Percentiles rank a stretch among this genome's conserved stretches.
Conservation (phyloP, 2,113 vertebrate species). For the Equus quagga region DNA sequence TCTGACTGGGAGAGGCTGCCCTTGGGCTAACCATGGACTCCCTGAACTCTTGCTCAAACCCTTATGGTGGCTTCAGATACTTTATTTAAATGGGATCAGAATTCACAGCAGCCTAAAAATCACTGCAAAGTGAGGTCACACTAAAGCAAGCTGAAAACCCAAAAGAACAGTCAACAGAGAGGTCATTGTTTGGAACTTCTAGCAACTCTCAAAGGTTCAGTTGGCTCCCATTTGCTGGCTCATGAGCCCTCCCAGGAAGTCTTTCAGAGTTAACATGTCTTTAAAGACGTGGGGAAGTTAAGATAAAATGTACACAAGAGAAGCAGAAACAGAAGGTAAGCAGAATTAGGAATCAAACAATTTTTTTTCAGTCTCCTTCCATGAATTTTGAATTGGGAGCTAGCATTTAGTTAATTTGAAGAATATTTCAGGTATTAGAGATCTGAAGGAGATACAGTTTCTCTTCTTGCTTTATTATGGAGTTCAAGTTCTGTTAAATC, state of each 20-base stretch:
- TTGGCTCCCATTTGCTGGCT: neutral
- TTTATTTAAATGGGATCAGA: neutral
- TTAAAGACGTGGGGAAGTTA: conserved; percentile 47
- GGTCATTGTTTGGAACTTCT: neutral
- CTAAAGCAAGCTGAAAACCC: conserved; percentile 6
- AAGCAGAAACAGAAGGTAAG: neutral
- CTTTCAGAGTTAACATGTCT: neutral
- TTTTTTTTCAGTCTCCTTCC: neutral
- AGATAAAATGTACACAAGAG: neutral
- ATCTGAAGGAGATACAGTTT: conserved; percentile 77
- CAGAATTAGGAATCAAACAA: neutral
- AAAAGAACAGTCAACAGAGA: neutral
- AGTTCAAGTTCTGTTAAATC: conserved; percentile 91
- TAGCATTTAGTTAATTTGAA: conserved; percentile 55
- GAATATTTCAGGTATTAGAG: conserved; percentile 46
- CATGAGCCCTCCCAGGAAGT: neutral
- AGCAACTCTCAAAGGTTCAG: neutral
- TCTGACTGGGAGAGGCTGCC: neutral
- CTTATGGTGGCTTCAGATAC: neutral
- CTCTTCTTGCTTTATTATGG: conserved; percentile 74
- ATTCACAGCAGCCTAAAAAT: neutral
- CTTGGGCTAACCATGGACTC: neutral
- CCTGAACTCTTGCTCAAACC: neutral
- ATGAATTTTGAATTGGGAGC: conserved; percentile 45
- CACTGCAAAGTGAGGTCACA: neutral